phyloP scores from a whole-genome alignment of 2,113 vertebrate genomes.

The Myotis davidii region DNA sequence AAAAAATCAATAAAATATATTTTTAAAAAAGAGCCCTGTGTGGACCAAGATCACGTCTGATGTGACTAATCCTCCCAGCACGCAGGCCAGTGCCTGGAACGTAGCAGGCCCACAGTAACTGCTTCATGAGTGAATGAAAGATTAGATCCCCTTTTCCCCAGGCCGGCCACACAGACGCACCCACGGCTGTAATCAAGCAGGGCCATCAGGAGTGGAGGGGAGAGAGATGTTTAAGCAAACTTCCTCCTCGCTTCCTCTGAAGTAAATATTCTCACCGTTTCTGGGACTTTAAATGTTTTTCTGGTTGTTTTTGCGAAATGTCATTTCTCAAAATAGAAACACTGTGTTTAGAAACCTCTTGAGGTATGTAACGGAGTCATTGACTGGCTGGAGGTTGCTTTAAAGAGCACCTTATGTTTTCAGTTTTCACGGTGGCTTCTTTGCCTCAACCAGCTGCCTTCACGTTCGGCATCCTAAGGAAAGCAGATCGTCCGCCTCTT shows the following conservation, averaged over 20 bases:
- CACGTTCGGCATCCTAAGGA: neutral
- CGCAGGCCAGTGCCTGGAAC: neutral
- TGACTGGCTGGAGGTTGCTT: neutral
- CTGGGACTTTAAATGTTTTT: neutral
- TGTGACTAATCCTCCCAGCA: neutral
- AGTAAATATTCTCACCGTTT: constrained; percentile 1
- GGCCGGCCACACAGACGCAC: neutral
- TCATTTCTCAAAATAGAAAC: constrained; percentile 53
- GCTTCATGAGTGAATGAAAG: neutral
- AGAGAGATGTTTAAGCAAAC: too few relatives aligned
- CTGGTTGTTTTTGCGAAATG: constrained; percentile 43
- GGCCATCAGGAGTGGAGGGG: neutral
- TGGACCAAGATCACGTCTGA: neutral
- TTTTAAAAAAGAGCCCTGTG: too few relatives aligned
- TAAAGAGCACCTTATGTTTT: constrained; percentile 16
- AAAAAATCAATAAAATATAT: too few relatives aligned
- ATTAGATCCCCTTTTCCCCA: too few relatives aligned
- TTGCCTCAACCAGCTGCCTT: neutral
- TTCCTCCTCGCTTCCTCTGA: constrained; percentile 30
- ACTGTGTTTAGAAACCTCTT: neutral
- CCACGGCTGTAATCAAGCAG: neutral
- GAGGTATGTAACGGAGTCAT: neutral
- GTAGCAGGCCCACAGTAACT: neutral
- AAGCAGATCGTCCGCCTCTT: neutral
- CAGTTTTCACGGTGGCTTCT: neutral